Evolutionary conservation across 2,113 vertebrate genomes (phyloP).

Genomic region (Tenrec ecaudatus): DNA sequence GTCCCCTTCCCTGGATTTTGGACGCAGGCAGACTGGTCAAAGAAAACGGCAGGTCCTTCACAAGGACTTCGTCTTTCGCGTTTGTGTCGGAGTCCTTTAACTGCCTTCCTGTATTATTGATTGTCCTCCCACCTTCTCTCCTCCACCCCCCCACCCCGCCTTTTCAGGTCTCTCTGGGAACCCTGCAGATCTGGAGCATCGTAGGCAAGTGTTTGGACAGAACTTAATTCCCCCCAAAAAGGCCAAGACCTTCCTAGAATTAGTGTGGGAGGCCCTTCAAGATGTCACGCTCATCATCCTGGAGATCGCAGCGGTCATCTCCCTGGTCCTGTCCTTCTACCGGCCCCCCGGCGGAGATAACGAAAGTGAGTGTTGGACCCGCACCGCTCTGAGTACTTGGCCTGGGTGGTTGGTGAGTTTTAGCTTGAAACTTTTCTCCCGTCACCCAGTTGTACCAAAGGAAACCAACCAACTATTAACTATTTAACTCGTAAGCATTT

Average conservation of each 20-base stretch:
- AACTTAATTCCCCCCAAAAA: slow-evolving; percentile 98
- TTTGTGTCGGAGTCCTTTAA: background rate
- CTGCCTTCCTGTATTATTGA: background rate
- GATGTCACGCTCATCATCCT: slow-evolving; percentile 98
- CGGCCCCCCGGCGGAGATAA: slow-evolving; percentile 92
- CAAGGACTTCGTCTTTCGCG: background rate
- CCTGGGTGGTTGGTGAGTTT: background rate
- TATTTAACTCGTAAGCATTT: background rate
- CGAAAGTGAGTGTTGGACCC: slow-evolving; percentile 87
- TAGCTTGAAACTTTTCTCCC: background rate
- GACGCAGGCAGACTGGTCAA: background rate
- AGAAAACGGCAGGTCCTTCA: background rate
- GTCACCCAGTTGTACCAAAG: background rate
- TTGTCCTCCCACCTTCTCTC: background rate
- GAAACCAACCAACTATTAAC: background rate
- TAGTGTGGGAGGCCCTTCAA: slow-evolving; percentile 99
- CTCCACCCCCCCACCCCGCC: fast-evolving
- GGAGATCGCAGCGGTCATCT: slow-evolving; percentile 98
- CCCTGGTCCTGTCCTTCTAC: slow-evolving; percentile 96
- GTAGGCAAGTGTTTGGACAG: slow-evolving; percentile 91
- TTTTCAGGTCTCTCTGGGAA: slow-evolving; percentile 94
- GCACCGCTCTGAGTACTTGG: background rate
- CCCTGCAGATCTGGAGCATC: slow-evolving; percentile 94
- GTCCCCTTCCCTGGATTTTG: background rate
- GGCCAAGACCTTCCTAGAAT: slow-evolving; percentile 96